These are phyloP conservation scores for Amphimedon queenslandica DNA, from an alignment of 37 sponge, comb jelly and placozoan species.

Conservation along the genomic window DNA sequence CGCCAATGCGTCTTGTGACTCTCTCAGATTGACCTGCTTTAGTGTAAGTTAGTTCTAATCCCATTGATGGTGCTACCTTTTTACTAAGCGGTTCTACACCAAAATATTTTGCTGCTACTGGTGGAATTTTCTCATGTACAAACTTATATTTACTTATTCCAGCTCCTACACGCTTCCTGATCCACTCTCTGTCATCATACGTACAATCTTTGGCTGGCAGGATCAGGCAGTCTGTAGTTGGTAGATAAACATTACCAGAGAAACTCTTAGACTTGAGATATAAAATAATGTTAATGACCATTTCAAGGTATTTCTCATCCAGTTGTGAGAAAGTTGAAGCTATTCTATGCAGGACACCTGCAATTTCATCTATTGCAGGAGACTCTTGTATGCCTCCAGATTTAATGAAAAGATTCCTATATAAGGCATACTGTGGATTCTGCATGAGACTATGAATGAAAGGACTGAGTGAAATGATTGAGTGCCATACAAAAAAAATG, in stretches of 20 bases:
- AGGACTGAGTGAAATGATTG: background rate
- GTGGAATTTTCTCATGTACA: constrained; percentile 33
- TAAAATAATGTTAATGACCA: background rate
- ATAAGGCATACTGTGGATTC: background rate
- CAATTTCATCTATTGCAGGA: background rate
- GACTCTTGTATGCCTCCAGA: background rate
- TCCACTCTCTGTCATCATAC: constrained; percentile 56
- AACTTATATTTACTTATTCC: background rate
- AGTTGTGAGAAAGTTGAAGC: background rate
- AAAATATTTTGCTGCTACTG: constrained; percentile 34
- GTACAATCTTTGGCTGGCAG: constrained; percentile 29
- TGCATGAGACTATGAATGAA: background rate
- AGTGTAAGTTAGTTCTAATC: constrained; percentile 15
- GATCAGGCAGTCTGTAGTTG: constrained; percentile 20
- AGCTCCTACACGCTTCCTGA: background rate
- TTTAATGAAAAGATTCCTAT: background rate
- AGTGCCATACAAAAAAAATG: background rate
- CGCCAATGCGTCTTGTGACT: constrained; percentile 50
- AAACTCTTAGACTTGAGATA: background rate
- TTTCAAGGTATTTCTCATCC: background rate
- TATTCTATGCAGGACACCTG: background rate
- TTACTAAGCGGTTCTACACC: constrained; percentile 44
- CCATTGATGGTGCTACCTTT: constrained; percentile 40
- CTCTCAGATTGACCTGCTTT: constrained; percentile 45
- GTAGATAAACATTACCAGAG: constrained; percentile 24